A percentile compares a stretch with the other conserved stretches of the same genome.
Evolutionary conservation across 2,113 vertebrate species (phyloP).

Genomic region (Shinisaurus crocodilurus): DNA sequence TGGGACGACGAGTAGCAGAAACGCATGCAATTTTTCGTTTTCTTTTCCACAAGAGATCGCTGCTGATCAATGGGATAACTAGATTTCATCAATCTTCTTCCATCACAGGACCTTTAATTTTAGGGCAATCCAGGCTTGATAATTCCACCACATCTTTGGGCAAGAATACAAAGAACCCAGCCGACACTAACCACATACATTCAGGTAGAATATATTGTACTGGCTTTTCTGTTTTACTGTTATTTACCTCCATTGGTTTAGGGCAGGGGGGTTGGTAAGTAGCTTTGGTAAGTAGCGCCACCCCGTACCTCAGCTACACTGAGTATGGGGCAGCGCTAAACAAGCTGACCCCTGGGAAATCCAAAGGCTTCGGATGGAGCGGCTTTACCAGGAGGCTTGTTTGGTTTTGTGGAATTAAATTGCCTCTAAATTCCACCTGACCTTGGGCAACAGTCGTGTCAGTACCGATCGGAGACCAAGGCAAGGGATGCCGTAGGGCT

Average conservation of each 20-base stretch:
- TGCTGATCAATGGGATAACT: neutral
- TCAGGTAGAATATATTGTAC: conserved; percentile 8
- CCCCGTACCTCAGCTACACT: no score
- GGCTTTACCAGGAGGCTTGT: no score
- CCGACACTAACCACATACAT: conserved; percentile 6
- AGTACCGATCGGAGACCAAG: no score
- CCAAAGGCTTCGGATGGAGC: no score
- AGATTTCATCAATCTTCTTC: neutral
- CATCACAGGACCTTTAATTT: conserved; percentile 11
- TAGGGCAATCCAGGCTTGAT: conserved; percentile 6
- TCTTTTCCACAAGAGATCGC: neutral
- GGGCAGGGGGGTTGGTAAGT: no score
- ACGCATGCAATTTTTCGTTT: neutral
- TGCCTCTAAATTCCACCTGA: no score
- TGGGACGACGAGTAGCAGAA: neutral
- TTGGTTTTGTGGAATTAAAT: no score
- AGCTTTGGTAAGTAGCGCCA: no score
- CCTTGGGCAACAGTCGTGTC: no score
- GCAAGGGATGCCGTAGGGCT: no score
- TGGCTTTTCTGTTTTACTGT: neutral
- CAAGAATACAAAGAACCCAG: neutral
- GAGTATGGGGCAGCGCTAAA: no score
- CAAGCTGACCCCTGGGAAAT: no score
- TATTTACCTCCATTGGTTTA: neutral
- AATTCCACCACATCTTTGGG: neutral